phyloP scores from a whole-genome alignment of 2,888 invertebrate species.

The Anthophora plumipes region DNA sequence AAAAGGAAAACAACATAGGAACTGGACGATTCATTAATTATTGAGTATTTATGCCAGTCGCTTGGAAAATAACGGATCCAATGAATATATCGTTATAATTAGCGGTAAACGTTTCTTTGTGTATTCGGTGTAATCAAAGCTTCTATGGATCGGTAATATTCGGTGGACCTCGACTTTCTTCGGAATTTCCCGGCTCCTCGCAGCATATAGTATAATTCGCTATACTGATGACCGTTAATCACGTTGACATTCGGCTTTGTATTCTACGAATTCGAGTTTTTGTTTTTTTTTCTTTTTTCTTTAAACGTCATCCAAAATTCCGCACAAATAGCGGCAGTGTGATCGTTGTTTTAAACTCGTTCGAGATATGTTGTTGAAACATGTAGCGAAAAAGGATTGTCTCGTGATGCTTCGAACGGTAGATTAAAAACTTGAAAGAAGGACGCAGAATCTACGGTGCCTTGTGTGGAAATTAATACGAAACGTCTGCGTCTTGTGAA shows the following conservation, averaged over 20 bases:
- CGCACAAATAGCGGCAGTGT: not conserved
- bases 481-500: constrained; percentile 37
- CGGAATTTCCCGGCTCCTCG: constrained; percentile 18
- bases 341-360: not conserved
- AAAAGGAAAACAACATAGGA: not conserved
- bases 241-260: constrained; percentile 51
- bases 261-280: constrained; percentile 16
- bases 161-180: constrained; percentile 27
- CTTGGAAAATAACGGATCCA: no score
- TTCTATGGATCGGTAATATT: constrained; percentile 40
- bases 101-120: constrained; percentile 16
- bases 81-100: constrained; percentile 1
- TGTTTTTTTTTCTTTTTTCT: no score
- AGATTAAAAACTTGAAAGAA: constrained; percentile 32
- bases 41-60: not conserved
- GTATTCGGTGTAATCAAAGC: not conserved
- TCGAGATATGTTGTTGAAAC: not conserved
- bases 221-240: constrained; percentile 52
- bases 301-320: constrained; percentile 9
- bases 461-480: constrained; percentile 40
- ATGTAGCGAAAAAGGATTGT: constrained; percentile 4
- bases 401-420: not conserved
- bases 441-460: constrained; percentile 23
- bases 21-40: not conserved
- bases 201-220: constrained; percentile 40